Conservation (phyloP, 2,113 vertebrate genomes). For the Hypomesus transpacificus region DNA sequence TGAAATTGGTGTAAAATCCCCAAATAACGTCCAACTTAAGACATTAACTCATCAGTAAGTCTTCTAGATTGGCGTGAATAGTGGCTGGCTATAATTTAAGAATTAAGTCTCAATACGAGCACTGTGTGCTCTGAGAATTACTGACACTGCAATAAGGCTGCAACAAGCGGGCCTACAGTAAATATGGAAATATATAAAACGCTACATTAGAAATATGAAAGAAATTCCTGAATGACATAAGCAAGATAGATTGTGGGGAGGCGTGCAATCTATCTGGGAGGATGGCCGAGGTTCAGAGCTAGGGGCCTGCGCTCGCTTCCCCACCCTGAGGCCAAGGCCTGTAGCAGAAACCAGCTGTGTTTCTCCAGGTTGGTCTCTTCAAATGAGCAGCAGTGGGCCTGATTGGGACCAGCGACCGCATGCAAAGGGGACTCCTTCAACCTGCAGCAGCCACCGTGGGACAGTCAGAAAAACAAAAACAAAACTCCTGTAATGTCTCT, state of each 20-base stretch:
- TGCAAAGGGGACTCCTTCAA: background rate
- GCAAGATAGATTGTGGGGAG: slow-evolving; percentile 1
- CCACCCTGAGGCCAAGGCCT: background rate
- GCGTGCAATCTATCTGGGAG: background rate
- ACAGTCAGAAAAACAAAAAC: background rate
- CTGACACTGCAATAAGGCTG: background rate
- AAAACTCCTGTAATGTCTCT: too few relatives aligned
- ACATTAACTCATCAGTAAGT: too few relatives aligned
- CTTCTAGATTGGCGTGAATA: too few relatives aligned
- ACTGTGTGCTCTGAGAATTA: too few relatives aligned
- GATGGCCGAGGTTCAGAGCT: background rate
- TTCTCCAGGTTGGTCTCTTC: slow-evolving; percentile 7
- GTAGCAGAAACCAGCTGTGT: slow-evolving; percentile 11
- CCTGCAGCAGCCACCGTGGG: background rate
- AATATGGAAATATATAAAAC: background rate
- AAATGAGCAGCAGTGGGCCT: slow-evolving; percentile 2
- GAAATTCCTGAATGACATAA: background rate
- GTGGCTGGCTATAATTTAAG: too few relatives aligned
- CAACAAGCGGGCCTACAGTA: background rate
- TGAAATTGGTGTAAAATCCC: too few relatives aligned
- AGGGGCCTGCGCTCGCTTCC: background rate
- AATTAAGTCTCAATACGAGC: too few relatives aligned
- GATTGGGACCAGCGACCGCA: slow-evolving; percentile 3
- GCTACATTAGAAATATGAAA: background rate
- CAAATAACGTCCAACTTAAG: too few relatives aligned